Base-by-base conservation (phyloP, 2,797 vertebrate species). In the Sphenopsis melanotis region DNA sequence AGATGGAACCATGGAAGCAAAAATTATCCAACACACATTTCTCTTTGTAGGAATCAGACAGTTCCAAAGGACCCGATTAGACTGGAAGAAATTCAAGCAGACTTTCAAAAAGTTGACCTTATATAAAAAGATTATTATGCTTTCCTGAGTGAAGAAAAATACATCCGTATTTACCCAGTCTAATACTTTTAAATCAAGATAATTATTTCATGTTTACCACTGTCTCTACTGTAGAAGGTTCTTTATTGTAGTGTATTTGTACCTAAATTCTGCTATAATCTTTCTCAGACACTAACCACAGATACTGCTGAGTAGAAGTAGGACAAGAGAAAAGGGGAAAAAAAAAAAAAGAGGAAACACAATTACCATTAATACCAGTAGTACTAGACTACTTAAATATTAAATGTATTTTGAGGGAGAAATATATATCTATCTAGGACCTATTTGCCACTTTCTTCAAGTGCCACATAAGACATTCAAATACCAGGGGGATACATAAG, bases 331-430 rank as follows among this genome's bases (percentile, higher is more conserved):
- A 57, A 57, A 27, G 0, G 11, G 3, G 3, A 6, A 6, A 7
- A 46, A 0, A 6, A 3, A 8, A 5, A 5, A 46, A 55, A n/a
- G 5, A 37, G 16, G 24, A 79, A 64, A 66, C 5, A 65, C 12
- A 42, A 8, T 3, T 34, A 79, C 7, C 12, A 60, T 27, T 41
- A 65, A 21, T 41, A 69, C 18, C 12, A 52, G 15, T 12, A 64
- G 11, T 9, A 56, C 32, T 1, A 3, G 32, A 42, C 6, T 60
- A 60, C 5, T 63, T 57, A 57, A 42, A 42, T 34, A 56, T 42
- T 16, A 61, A 9, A 39, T 24, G 2, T 10, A 3, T 47, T 68
- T 68, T 59, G 5, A 0, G 2, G 9, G 37, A 20, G 5, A 11
- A 23, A 14, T 63, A 49, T 9, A 32, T 34, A 56, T 15, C 5